Evolutionary conservation across 2,888 invertebrate species (phyloP).

Genomic region (Prosapia bicincta): DNA sequence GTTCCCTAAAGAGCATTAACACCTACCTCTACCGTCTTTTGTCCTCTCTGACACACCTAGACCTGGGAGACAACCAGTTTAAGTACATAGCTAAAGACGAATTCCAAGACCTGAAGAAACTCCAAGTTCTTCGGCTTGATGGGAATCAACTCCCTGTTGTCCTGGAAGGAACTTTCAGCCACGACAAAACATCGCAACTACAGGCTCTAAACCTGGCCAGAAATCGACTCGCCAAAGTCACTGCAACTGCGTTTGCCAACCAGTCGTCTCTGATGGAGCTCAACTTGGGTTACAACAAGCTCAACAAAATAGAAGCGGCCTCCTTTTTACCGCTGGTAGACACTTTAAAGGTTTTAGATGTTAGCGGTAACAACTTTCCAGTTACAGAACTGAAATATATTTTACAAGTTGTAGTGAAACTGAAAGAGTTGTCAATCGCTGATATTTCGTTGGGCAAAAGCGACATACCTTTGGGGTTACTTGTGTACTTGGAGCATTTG

Average conservation of each 20-base stretch:
- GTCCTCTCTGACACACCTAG: slow-evolving; percentile 66
- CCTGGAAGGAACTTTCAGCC: slow-evolving; percentile 65
- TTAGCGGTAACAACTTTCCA: slow-evolving; percentile 65
- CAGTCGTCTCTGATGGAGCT: slow-evolving; percentile 63
- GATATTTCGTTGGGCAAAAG: slow-evolving; percentile 52
- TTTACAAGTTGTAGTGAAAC: slow-evolving; percentile 55
- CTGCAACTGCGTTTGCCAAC: slow-evolving; percentile 66
- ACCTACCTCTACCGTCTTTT: slow-evolving; percentile 74
- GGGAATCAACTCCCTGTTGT: slow-evolving; percentile 75
- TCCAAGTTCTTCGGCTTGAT: slow-evolving; percentile 63
- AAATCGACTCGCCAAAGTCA: slow-evolving; percentile 71
- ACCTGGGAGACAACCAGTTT: slow-evolving; percentile 73
- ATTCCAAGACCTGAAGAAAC: slow-evolving; percentile 62
- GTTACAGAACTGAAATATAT: slow-evolving; percentile 55
- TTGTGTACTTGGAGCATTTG: slow-evolving; percentile 58
- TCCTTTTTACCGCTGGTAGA: slow-evolving; percentile 59
- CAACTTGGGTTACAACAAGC: slow-evolving; percentile 73
- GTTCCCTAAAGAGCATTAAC: slow-evolving; percentile 69
- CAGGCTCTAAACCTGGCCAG: slow-evolving; percentile 59
- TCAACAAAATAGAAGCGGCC: slow-evolving; percentile 62
- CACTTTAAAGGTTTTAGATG: slow-evolving; percentile 59
- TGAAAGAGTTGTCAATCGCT: slow-evolving; percentile 57
- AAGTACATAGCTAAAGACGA: slow-evolving; percentile 71
- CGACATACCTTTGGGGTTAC: slow-evolving; percentile 55
- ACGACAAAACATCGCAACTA: slow-evolving; percentile 45